A percentile compares a stretch with the other conserved stretches of the same genome.
These are phyloP conservation scores for Thryonomys swinderianus DNA, from an alignment of 2,113 vertebrate genomes.

Conservation along the genomic window DNA sequence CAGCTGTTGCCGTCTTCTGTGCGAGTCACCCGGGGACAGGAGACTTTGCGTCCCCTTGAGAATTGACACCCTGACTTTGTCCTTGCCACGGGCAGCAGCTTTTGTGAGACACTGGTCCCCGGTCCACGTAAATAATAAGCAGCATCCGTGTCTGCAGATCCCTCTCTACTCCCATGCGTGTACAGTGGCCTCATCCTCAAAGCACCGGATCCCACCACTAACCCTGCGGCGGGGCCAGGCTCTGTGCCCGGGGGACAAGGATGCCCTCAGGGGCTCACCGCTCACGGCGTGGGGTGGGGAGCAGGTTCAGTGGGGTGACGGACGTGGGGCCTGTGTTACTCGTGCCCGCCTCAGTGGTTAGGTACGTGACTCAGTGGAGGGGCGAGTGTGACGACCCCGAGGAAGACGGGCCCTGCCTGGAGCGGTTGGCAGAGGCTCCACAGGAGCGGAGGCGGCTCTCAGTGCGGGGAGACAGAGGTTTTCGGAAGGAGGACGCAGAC, in stretches of 20 bases:
- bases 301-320: not conserved
- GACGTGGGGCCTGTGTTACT: not conserved
- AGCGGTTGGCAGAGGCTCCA: not conserved
- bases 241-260: not conserved
- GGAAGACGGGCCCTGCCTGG: not conserved
- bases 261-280: not conserved
- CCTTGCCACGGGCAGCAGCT: not conserved
- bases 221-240: not conserved
- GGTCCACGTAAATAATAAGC: not conserved
- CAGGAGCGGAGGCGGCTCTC: not conserved
- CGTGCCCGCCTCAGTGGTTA: not conserved
- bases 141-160: not conserved
- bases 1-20: not conserved
- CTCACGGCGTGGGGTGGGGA: fast-evolving
- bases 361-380: not conserved
- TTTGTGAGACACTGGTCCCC: not conserved
- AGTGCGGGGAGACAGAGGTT: not conserved
- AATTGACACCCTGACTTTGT: not conserved
- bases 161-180: not conserved
- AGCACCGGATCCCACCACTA: not conserved
- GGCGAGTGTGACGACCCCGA: not conserved
- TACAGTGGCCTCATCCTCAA: not conserved
- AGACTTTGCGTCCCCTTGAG: not conserved
- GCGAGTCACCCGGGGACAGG: not conserved
- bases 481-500: not conserved